A percentile compares a stretch with the other conserved stretches of the same genome.
These are phyloP conservation scores for Amphipyra tragopoginis DNA, from an alignment of 2,888 invertebrate species.

Conservation along the genomic window DNA sequence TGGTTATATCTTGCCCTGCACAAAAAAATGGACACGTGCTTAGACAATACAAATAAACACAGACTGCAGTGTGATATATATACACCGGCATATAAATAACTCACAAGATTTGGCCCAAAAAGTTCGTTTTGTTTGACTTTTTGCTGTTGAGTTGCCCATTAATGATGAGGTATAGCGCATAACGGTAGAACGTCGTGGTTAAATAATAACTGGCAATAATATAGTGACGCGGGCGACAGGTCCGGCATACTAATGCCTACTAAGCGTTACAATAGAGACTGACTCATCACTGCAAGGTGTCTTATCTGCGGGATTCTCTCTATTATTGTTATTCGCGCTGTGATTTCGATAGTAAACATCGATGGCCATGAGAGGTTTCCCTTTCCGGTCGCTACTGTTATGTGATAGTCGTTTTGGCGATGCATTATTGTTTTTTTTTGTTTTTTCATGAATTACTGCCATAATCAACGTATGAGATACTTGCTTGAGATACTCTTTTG, in stretches of 20 bases:
- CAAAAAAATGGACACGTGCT: conserved; percentile 71
- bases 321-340: conserved; percentile 64
- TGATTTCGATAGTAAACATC: conserved; percentile 69
- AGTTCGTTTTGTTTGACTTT: conserved; percentile 71
- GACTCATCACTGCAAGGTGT: conserved; percentile 82
- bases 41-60: conserved; percentile 73
- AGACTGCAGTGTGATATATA: conserved; percentile 58
- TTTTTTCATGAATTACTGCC: too few species aligned
- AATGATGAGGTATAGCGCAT: conserved; percentile 71
- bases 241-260: conserved; percentile 80
- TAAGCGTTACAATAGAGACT: conserved; percentile 73
- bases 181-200: conserved; percentile 68
- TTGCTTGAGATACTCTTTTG: too few species aligned
- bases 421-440: not conserved
- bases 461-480: too few species aligned
- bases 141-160: conserved; percentile 82
- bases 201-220: conserved; percentile 63
- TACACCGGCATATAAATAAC: conserved; percentile 71
- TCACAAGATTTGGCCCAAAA: conserved; percentile 81
- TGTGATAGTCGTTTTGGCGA: conserved; percentile 12
- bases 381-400: conserved; percentile 46
- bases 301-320: conserved; percentile 77
- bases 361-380: conserved; percentile 57
- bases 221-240: conserved; percentile 71
- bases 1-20: conserved; percentile 88